These are phyloP conservation scores for Cataglyphis rosenhaueri DNA, from an alignment of 2,888 invertebrate genomes.

Conservation along the genomic window DNA sequence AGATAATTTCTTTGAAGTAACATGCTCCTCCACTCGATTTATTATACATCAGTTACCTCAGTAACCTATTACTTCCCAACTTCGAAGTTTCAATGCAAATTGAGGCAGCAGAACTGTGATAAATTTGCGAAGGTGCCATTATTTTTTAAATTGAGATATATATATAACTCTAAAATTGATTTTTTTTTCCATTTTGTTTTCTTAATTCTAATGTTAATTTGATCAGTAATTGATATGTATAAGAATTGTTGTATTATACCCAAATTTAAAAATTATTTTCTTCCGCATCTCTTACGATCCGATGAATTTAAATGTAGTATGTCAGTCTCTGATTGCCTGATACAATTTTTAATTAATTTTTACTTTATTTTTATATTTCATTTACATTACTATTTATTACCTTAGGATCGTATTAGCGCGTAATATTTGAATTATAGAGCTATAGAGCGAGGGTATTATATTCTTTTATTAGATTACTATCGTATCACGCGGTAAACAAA, in stretches of 20 bases:
- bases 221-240: background rate
- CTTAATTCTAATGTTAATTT: conserved; percentile 34
- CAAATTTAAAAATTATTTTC: background rate
- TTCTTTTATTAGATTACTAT: conserved; percentile 42
- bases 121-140: background rate
- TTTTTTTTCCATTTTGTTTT: background rate
- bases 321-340: background rate
- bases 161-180: background rate
- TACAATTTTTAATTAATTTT: background rate
- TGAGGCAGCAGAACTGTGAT: background rate
- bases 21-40: conserved; percentile 27
- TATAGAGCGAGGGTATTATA: conserved; percentile 1
- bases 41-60: conserved; percentile 32
- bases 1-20: conserved; percentile 47
- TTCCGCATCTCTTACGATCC: background rate
- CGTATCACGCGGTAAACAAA: conserved; percentile 27
- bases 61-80: conserved; percentile 11
- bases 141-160: conserved; percentile 5
- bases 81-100: conserved; percentile 11
- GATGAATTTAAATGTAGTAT: background rate
- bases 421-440: conserved; percentile 31
- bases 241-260: background rate
- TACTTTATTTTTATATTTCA: background rate
- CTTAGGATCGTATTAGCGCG: background rate
- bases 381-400: conserved; percentile 28